Evolutionary conservation across 1,140 invertebrate species (phyloP).

Genomic region (Bacillus rossius): DNA sequence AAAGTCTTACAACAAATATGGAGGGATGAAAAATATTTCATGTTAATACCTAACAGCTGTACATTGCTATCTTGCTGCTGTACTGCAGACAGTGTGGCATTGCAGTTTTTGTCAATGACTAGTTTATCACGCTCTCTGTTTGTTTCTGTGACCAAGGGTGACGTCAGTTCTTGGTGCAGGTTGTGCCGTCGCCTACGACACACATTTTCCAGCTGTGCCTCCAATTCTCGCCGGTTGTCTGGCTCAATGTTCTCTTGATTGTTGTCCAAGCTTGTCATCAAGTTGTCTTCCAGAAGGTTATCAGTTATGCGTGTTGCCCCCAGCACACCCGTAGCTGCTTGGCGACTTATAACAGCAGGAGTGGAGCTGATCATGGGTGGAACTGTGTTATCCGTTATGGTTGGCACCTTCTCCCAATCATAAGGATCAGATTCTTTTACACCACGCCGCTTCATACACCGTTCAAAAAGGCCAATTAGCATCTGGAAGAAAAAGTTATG

Average conservation of each 20-base stretch:
- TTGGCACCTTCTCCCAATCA: conserved; percentile 86
- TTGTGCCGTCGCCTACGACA: conserved; percentile 38
- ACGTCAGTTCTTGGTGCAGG: conserved; percentile 33
- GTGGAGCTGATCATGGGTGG: conserved; percentile 37
- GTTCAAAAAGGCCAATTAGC: conserved; percentile 80
- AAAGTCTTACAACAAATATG: no score
- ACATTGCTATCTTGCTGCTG: conserved; percentile 18
- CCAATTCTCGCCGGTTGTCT: conserved; percentile 51
- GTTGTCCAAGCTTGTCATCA: conserved; percentile 47
- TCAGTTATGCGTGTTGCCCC: conserved; percentile 46
- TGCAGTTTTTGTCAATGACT: conserved; percentile 64
- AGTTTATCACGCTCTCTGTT: conserved; percentile 29
- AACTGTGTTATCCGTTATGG: conserved; percentile 40
- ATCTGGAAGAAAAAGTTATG: conserved; percentile 47
- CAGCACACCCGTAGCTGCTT: conserved; percentile 40
- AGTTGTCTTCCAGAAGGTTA: conserved; percentile 44
- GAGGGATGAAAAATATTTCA: no score
- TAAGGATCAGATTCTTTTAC: conserved; percentile 87
- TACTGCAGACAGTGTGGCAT: conserved; percentile 49
- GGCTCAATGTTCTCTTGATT: conserved; percentile 71
- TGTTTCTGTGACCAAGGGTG: conserved; percentile 29
- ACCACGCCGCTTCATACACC: conserved; percentile 90
- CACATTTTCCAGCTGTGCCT: conserved; percentile 39
- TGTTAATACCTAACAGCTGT: background rate
- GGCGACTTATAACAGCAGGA: conserved; percentile 32